Evolutionary conservation across 2,888 invertebrate genomes (phyloP).

Genomic region (Macrosiphum euphorbiae): DNA sequence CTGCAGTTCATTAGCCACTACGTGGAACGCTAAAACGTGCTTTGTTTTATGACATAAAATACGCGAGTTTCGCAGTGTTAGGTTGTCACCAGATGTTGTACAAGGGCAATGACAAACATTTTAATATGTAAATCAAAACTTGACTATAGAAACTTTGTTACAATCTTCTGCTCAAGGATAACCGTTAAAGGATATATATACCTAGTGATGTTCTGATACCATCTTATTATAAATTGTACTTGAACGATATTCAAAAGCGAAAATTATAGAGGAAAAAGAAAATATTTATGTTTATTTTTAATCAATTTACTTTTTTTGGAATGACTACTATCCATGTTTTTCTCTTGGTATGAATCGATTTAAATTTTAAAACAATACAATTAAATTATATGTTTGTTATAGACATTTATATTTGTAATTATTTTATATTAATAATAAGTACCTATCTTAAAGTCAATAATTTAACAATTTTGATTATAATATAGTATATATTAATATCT

Average conservation of each 20-base stretch:
- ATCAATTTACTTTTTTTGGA: background rate
- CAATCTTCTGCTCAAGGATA: background rate
- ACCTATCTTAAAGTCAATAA: background rate
- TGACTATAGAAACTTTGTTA: background rate
- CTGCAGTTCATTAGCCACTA: constrained; percentile 11
- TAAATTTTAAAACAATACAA: background rate
- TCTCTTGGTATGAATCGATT: background rate
- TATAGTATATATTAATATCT: background rate
- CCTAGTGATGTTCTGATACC: background rate
- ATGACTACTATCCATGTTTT: background rate
- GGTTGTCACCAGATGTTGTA: background rate
- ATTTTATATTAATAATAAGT: background rate
- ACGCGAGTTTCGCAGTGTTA: background rate
- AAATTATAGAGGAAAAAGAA: background rate
- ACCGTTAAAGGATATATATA: background rate
- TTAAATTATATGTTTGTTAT: background rate
- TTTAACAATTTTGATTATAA: background rate
- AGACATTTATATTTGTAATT: background rate
- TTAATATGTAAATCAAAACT: constrained; percentile 21
- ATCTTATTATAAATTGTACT: background rate
- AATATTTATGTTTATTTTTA: background rate
- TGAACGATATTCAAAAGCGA: background rate
- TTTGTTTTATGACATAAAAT: constrained; percentile 8
- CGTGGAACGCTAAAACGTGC: background rate
- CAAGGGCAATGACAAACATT: background rate